Percentiles rank a stretch among this genome's conserved stretches.
phyloP scores from a whole-genome alignment of 2,113 vertebrate genomes.

The Aplodontia rufa region DNA sequence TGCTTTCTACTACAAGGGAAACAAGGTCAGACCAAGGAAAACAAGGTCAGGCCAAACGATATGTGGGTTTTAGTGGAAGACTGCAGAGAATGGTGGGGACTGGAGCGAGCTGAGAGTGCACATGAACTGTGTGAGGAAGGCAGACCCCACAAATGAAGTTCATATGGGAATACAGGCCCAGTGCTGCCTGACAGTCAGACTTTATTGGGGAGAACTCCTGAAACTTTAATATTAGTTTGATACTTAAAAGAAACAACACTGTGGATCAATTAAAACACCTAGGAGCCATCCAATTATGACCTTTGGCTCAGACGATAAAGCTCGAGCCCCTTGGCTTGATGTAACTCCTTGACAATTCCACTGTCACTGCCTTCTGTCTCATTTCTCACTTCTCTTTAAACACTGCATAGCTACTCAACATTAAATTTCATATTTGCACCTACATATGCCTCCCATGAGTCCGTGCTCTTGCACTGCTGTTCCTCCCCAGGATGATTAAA shows the following conservation, averaged over 20 bases:
- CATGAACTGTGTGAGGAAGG: not conserved
- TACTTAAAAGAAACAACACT: not conserved
- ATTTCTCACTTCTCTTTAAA: not conserved
- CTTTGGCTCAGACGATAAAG: not conserved
- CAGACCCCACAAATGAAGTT: not conserved
- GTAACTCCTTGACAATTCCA: not conserved
- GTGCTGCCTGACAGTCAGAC: not conserved
- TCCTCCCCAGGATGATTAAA: not conserved
- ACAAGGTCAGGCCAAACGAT: not conserved
- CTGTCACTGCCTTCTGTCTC: not conserved
- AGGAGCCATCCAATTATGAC: not conserved
- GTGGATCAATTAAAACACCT: not conserved
- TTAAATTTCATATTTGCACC: not conserved
- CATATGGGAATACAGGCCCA: not conserved
- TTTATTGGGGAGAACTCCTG: not conserved
- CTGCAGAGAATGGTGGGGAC: not conserved
- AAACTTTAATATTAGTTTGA: slow-evolving; percentile 8
- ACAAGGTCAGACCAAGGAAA: not conserved
- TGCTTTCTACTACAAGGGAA: not conserved
- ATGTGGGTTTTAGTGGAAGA: not conserved
- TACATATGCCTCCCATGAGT: not conserved
- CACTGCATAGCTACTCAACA: fast-evolving
- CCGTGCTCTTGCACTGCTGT: not conserved
- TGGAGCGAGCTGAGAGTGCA: not conserved
- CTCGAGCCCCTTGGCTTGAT: not conserved